A percentile compares a stretch with the other conserved stretches of the same genome.
These are phyloP conservation scores for Heterodera filipjevi DNA, from an alignment of 2,888 invertebrate species.

Conservation along the genomic window DNA sequence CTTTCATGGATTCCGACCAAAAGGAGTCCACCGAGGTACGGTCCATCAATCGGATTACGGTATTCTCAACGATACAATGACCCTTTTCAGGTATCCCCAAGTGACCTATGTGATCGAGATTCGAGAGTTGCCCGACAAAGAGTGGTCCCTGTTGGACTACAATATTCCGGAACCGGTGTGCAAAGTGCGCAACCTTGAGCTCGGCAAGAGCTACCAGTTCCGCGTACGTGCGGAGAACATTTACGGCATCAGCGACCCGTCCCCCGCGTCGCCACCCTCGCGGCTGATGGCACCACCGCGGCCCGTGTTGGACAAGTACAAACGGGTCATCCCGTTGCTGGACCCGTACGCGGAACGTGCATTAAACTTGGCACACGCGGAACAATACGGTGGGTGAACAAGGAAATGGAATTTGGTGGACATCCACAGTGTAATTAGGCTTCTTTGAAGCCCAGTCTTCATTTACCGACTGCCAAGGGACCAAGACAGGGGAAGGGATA, in stretches of 20 bases:
- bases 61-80: neutral
- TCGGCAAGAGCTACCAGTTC: slow-evolving; percentile 92
- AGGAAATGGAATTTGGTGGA: slow-evolving; percentile 31
- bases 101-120: slow-evolving; percentile 93
- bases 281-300: slow-evolving; percentile 64
- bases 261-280: slow-evolving; percentile 76
- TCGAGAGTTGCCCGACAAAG: slow-evolving; percentile 86
- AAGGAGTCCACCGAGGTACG: slow-evolving; percentile 68
- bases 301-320: slow-evolving; percentile 64
- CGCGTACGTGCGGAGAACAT: slow-evolving; percentile 93
- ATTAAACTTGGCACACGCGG: slow-evolving; percentile 58
- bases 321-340: slow-evolving; percentile 62
- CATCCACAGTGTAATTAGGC: neutral
- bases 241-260: slow-evolving; percentile 93
- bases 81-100: slow-evolving; percentile 72
- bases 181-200: slow-evolving; percentile 85
- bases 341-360: slow-evolving; percentile 65
- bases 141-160: slow-evolving; percentile 79
- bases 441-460: too few relatives aligned
- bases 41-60: neutral
- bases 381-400: slow-evolving; percentile 57
- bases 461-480: too few relatives aligned
- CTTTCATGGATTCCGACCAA: slow-evolving; percentile 92
- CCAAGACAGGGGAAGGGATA: too few relatives aligned
- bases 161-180: slow-evolving; percentile 82